phyloP scores from a whole-genome alignment of 2,113 vertebrate species.

The Daphoenositta chrysoptera region DNA sequence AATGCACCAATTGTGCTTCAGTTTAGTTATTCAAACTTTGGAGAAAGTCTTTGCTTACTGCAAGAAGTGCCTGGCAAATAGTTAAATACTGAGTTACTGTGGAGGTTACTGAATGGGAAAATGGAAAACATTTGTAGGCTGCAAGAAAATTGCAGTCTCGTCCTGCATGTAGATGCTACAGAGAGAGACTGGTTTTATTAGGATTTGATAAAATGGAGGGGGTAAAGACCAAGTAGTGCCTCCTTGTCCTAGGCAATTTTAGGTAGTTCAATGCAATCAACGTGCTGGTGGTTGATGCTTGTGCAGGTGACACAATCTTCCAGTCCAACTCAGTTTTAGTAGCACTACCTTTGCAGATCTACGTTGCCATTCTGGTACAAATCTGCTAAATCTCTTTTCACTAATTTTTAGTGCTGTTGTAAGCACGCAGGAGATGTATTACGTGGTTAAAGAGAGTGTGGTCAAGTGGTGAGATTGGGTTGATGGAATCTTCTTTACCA shows the following conservation, averaged over 20 bases:
- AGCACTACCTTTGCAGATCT: neutral
- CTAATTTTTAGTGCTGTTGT: neutral
- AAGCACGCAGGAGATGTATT: fast-evolving
- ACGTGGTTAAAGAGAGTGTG: neutral
- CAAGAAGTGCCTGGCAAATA: neutral
- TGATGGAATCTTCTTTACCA: neutral
- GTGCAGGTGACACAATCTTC: neutral
- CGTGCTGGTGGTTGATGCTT: neutral
- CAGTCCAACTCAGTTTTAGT: neutral
- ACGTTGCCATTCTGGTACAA: fast-evolving
- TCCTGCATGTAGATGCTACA: neutral
- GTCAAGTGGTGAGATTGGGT: neutral
- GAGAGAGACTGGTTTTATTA: neutral
- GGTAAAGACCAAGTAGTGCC: fast-evolving
- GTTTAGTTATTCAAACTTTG: neutral
- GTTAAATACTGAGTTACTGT: neutral
- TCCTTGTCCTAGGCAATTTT: neutral
- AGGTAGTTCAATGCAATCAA: fast-evolving
- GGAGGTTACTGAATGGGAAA: neutral
- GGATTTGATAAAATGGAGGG: neutral
- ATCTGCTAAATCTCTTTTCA: neutral
- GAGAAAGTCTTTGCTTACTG: neutral
- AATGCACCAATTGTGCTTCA: neutral
- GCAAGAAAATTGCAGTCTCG: neutral
- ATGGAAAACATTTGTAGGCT: neutral